These are phyloP conservation scores for Caenorhabditis sulstoni DNA, from an alignment of 2,888 invertebrate genomes.

Conservation along the genomic window DNA sequence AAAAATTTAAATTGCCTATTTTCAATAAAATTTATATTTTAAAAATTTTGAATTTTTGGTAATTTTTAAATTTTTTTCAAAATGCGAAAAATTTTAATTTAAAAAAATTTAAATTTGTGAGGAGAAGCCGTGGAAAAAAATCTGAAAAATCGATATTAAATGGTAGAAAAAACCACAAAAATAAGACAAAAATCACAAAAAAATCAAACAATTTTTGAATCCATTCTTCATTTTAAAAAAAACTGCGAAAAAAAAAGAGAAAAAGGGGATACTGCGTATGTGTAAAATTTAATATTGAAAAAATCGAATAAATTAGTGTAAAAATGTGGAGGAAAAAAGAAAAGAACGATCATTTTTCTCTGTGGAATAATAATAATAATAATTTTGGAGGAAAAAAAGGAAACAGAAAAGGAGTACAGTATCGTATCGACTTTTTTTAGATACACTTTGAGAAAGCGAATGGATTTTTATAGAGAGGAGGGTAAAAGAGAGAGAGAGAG, in stretches of 20 bases:
- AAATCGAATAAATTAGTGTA: constrained; percentile 5
- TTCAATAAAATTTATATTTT: too few relatives aligned
- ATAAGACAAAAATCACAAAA: not conserved
- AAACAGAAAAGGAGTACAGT: too few relatives aligned
- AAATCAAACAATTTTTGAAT: too few relatives aligned
- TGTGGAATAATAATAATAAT: not conserved
- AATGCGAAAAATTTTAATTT: too few relatives aligned
- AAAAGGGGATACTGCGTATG: too few relatives aligned
- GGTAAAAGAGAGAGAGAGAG: too few relatives aligned
- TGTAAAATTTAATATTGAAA: not conserved
- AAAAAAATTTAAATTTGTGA: constrained; percentile 2
- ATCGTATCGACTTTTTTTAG: too few relatives aligned
- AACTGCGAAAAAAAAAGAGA: not conserved
- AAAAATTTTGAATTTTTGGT: too few relatives aligned
- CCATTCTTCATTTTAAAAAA: not conserved
- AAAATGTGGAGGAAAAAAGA: not conserved
- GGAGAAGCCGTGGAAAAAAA: not conserved
- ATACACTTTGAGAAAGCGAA: not conserved
- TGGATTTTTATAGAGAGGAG: too few relatives aligned
- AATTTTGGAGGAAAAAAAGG: not conserved
- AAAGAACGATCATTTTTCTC: not conserved
- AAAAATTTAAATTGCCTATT: too few relatives aligned
- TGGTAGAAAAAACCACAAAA: not conserved
- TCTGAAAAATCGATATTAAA: not conserved
- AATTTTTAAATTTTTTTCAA: too few relatives aligned